Percentiles rank a stretch among this genome's conserved stretches.
Conservation (phyloP, 2,113 vertebrate genomes). For the Calypte anna region DNA sequence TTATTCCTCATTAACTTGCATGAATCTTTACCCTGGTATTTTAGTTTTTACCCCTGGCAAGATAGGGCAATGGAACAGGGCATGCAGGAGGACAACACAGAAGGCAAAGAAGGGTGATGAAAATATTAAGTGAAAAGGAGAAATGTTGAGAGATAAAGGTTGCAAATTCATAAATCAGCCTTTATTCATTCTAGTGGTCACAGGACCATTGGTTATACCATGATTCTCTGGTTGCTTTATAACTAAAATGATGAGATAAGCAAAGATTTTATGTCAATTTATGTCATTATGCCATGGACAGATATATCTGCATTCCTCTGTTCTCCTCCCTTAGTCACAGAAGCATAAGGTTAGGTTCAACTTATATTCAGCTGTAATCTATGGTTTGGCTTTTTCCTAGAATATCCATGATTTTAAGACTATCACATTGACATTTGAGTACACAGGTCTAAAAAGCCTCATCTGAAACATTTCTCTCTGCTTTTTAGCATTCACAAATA, state of each 20-base stretch:
- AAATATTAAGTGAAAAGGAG: background rate
- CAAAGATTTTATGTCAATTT: background rate
- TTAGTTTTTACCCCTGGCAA: background rate
- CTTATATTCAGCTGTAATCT: background rate
- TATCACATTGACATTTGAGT: background rate
- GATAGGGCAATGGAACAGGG: background rate
- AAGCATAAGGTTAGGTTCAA: background rate
- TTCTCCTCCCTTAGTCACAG: background rate
- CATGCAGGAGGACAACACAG: background rate
- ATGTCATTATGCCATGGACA: background rate
- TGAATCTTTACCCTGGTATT: background rate
- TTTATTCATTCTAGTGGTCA: background rate
- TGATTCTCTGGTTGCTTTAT: background rate
- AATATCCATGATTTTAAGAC: background rate
- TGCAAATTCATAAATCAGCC: background rate
- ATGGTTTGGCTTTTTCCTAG: background rate
- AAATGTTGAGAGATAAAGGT: background rate
- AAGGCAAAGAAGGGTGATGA: background rate
- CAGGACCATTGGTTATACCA: background rate
- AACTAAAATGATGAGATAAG: background rate
- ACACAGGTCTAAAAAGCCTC: background rate
- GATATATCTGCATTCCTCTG: background rate
- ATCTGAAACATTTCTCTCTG: background rate
- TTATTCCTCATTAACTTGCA: background rate
- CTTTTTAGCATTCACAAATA: background rate